Conservation (phyloP, 2,113 vertebrate species). For the Chauna torquata region DNA sequence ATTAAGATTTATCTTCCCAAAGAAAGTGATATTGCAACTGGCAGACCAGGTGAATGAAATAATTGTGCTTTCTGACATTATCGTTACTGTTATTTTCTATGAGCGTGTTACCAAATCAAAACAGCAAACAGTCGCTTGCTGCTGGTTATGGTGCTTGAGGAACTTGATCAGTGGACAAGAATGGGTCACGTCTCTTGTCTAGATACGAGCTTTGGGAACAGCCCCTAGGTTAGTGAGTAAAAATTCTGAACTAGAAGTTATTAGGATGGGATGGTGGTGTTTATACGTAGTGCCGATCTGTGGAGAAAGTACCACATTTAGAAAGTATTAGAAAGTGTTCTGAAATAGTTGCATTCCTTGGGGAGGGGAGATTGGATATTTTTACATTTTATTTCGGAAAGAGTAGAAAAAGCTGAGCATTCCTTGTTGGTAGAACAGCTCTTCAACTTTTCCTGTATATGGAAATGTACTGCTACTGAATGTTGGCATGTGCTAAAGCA, state of each 20-base stretch:
- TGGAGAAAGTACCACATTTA: not conserved
- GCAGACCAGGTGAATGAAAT: not conserved
- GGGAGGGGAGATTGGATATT: conserved; percentile 29
- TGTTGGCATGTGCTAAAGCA: conserved; percentile 25
- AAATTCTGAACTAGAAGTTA: not conserved
- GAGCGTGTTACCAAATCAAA: not conserved
- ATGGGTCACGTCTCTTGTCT: not conserved
- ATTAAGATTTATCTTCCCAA: not conserved
- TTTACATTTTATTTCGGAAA: conserved; percentile 55
- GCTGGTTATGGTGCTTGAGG: not conserved
- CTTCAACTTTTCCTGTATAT: conserved; percentile 55
- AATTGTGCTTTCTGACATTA: not conserved
- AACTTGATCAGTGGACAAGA: not conserved
- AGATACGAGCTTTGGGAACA: not conserved
- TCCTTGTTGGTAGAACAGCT: conserved; percentile 10
- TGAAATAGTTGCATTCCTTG: conserved; percentile 35
- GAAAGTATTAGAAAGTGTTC: not conserved
- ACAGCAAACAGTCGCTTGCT: not conserved
- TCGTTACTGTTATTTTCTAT: not conserved
- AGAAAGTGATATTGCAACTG: not conserved
- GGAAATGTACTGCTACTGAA: conserved; percentile 55
- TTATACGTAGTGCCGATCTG: not conserved
- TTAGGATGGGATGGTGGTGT: accelerated
- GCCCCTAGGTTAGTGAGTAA: not conserved
- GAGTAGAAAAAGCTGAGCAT: conserved; percentile 36